Evolutionary conservation across 2,113 vertebrate species (phyloP).

Genomic region (Charadrius vociferus): DNA sequence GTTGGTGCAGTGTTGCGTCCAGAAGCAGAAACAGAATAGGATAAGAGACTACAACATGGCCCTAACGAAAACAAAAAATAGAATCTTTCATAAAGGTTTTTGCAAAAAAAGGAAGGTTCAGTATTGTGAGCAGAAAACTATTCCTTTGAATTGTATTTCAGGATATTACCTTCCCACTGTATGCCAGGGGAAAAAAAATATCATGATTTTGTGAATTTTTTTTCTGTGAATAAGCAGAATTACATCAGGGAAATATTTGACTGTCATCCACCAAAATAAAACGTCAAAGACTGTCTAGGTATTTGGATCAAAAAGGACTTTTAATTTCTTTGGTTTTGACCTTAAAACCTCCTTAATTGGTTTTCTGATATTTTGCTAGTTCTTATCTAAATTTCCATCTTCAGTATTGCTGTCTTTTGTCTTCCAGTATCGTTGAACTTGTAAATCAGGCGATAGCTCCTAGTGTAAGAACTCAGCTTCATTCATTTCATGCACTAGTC

Average conservation of each 20-base stretch:
- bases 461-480: background rate
- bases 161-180: background rate
- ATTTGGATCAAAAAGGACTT: background rate
- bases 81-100: background rate
- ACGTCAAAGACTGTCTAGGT: background rate
- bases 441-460: background rate
- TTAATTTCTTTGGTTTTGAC: background rate
- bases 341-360: background rate
- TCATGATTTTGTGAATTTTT: background rate
- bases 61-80: background rate
- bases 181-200: background rate
- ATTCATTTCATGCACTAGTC: slow-evolving; percentile 7
- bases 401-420: background rate
- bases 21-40: background rate
- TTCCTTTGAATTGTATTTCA: background rate
- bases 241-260: background rate
- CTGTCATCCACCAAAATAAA: background rate
- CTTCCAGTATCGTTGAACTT: background rate
- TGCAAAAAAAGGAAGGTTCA: background rate
- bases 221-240: background rate
- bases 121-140: background rate
- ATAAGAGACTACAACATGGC: background rate
- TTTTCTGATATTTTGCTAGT: background rate
- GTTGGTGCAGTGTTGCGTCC: background rate
- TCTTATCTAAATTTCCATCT: background rate